Percentiles rank a stretch among this genome's conserved stretches.
phyloP scores from a whole-genome alignment of 2,113 vertebrate species.

The Mirounga angustirostris region DNA sequence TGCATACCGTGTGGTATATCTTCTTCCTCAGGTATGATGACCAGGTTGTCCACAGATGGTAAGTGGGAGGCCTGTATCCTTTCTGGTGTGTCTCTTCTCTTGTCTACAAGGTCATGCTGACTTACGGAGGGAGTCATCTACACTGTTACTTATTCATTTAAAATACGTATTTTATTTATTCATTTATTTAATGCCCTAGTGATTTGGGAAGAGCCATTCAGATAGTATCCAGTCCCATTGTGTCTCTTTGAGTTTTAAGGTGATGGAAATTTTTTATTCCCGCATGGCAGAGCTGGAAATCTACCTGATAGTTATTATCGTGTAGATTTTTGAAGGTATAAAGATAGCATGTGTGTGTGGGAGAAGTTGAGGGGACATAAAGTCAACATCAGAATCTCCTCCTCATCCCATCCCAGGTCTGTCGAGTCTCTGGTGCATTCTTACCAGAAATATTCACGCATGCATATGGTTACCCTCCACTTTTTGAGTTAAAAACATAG shows the following conservation, averaged over 20 bases:
- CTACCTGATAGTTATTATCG: not conserved
- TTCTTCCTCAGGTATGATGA: constrained; percentile 64
- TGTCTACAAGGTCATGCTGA: not conserved
- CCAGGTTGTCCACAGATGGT: constrained; percentile 39
- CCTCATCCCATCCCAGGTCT: not conserved
- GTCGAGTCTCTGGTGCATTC: not conserved
- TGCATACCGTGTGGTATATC: not conserved
- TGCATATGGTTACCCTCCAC: not conserved
- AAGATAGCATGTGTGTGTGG: not conserved
- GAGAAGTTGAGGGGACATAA: not conserved
- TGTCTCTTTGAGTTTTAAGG: not conserved
- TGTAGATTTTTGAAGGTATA: not conserved
- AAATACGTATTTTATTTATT: not conserved
- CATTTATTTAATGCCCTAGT: not conserved
- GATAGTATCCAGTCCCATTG: not conserved
- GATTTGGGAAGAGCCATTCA: not conserved
- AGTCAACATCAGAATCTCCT: not conserved
- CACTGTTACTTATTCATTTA: not conserved
- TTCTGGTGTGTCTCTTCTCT: not conserved
- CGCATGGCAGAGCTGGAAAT: not conserved
- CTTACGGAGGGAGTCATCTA: not conserved
- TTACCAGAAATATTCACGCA: not conserved
- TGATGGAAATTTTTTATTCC: not conserved
- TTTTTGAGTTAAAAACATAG: not conserved
- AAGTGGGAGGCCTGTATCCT: not conserved